Percentiles rank a stretch among this genome's conserved stretches.
Evolutionary conservation across 2,888 invertebrate species (phyloP).

Genomic region (Cremastobaeus sp.): DNA sequence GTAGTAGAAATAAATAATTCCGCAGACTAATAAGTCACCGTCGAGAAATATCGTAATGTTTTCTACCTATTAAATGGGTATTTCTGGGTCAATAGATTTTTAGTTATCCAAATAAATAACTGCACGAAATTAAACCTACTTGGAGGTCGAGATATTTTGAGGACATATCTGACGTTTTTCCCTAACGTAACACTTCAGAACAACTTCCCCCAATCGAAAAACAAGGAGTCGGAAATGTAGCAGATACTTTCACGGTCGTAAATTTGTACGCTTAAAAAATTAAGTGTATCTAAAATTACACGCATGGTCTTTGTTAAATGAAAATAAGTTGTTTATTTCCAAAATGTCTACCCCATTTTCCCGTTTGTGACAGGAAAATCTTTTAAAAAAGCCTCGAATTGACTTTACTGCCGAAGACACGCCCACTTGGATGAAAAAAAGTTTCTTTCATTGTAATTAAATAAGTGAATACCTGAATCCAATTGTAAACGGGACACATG

Average conservation of each 20-base stretch:
- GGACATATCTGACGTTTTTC: slow-evolving; percentile 27
- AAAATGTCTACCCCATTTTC: slow-evolving; percentile 19
- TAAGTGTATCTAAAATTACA: slow-evolving; percentile 40
- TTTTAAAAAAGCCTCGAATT: too few relatives aligned
- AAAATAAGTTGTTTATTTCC: slow-evolving; percentile 34
- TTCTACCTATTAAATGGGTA: slow-evolving; percentile 9
- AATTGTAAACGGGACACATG: too few relatives aligned
- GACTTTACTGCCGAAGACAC: too few relatives aligned
- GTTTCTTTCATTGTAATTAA: too few relatives aligned
- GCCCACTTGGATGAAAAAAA: too few relatives aligned
- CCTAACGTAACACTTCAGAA: slow-evolving; percentile 30
- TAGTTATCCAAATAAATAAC: slow-evolving; percentile 20
- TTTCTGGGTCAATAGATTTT: slow-evolving; percentile 17
- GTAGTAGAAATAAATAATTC: background rate
- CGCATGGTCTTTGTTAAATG: slow-evolving; percentile 28
- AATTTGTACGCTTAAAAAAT: slow-evolving; percentile 34
- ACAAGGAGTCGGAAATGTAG: slow-evolving; percentile 13
- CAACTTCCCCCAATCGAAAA: slow-evolving; percentile 17
- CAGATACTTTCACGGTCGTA: slow-evolving; percentile 29
- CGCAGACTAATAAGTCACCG: slow-evolving; percentile 1
- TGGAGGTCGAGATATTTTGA: slow-evolving; percentile 30
- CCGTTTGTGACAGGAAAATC: background rate
- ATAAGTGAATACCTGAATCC: too few relatives aligned
- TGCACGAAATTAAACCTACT: slow-evolving; percentile 18
- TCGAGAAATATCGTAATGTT: slow-evolving; percentile 5